phyloP scores from a whole-genome alignment of 2,113 vertebrate species.

The Paradoxurus hermaphroditus region DNA sequence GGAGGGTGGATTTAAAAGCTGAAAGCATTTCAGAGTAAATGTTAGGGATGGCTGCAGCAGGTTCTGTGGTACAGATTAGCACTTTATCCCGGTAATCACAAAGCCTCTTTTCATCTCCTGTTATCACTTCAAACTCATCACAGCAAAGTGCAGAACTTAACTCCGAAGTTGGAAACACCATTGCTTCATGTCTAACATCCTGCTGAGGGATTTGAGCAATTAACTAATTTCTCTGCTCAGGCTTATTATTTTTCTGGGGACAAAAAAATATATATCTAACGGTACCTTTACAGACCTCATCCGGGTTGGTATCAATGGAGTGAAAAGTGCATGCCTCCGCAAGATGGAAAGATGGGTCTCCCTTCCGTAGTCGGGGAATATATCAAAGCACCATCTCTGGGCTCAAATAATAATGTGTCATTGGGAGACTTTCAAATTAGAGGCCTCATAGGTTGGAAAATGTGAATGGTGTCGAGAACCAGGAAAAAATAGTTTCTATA shows the following conservation, averaged over 20 bases:
- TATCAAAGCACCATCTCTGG: background rate
- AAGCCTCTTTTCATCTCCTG: conserved; percentile 74
- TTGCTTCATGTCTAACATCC: conserved; percentile 54
- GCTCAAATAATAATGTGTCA: background rate
- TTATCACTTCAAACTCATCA: conserved; percentile 80
- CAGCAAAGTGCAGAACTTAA: conserved; percentile 77
- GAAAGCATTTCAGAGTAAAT: conserved; percentile 84
- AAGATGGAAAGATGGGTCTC: background rate
- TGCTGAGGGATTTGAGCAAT: conserved; percentile 67
- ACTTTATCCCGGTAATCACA: conserved; percentile 80
- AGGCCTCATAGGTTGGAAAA: background rate
- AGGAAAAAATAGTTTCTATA: conserved; percentile 34
- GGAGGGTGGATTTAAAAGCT: conserved; percentile 84
- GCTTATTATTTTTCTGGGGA: background rate
- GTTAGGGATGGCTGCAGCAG: conserved; percentile 80
- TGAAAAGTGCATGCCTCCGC: background rate
- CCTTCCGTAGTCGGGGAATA: background rate
- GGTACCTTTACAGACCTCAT: background rate
- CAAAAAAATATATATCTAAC: background rate
- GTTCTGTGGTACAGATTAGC: conserved; percentile 80
- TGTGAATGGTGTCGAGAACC: conserved; percentile 43
- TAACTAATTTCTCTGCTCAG: conserved; percentile 48
- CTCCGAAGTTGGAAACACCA: conserved; percentile 63
- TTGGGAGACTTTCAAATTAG: conserved; percentile 28
- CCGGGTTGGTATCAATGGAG: background rate